A percentile compares a stretch with the other conserved stretches of the same genome.
Conservation (phyloP, 2,888 invertebrate genomes). For the Andrena marginata region DNA sequence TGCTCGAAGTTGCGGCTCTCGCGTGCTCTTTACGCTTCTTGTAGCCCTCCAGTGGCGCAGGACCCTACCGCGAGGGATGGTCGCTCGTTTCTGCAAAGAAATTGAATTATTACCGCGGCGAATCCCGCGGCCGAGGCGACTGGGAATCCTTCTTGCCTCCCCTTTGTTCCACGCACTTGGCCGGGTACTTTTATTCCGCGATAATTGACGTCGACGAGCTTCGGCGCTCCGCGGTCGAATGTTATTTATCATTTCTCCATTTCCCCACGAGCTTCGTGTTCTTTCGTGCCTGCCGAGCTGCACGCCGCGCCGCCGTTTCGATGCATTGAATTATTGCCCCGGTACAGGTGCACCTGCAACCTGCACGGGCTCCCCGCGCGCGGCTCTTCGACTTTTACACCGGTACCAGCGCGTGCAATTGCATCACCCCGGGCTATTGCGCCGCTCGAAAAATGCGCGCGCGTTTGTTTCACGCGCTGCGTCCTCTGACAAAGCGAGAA, state of each 20-base stretch:
- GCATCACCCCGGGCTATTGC: conserved; percentile 45
- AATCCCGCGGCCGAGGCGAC: neutral
- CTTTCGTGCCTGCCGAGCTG: conserved; percentile 38
- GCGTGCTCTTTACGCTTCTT: conserved; percentile 3
- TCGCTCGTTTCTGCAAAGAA: conserved; percentile 12
- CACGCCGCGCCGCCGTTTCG: conserved; percentile 26
- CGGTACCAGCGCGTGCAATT: conserved; percentile 37
- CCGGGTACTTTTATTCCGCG: conserved; percentile 29
- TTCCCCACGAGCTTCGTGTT: conserved; percentile 36
- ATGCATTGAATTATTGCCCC: conserved; percentile 70
- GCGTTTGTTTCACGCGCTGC: neutral
- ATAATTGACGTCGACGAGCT: conserved; percentile 45
- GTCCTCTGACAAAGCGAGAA: neutral
- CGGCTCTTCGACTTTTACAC: conserved; percentile 37
- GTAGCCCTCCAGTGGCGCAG: neutral
- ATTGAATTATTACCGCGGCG: conserved; percentile 46
- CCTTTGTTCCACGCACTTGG: conserved; percentile 16
- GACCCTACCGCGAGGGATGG: neutral
- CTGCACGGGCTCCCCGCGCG: conserved; percentile 42
- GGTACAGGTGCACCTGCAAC: conserved; percentile 68
- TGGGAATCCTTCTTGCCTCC: neutral
- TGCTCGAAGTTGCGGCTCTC: conserved; percentile 7
- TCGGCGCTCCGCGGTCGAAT: conserved; percentile 2
- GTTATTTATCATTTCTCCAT: conserved; percentile 55
- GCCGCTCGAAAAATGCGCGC: conserved; percentile 36